Conservation (phyloP, 2,888 invertebrate species). For the Stenoptilia bipunctidactyla region DNA sequence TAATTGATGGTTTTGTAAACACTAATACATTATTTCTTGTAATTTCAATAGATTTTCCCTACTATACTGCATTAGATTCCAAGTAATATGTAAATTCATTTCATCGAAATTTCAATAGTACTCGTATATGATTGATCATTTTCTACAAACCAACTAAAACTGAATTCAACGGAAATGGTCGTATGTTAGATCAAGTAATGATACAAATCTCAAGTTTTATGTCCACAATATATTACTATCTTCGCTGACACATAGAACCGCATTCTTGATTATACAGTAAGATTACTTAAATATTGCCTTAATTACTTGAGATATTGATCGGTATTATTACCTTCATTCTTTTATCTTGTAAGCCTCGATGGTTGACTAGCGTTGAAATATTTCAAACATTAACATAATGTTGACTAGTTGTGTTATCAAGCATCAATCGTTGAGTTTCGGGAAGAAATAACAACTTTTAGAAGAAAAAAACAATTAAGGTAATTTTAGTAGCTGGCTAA, state of each 20-base stretch:
- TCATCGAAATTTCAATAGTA: too few species aligned
- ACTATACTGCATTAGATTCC: too few species aligned
- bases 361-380: slow-evolving; percentile 24
- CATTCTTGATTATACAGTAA: slow-evolving; percentile 52
- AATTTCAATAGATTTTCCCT: too few species aligned
- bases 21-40: too few species aligned
- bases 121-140: too few species aligned
- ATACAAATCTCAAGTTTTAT: slow-evolving; percentile 61
- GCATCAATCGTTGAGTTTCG: neutral
- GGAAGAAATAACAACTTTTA: too few species aligned
- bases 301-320: slow-evolving; percentile 61
- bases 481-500: too few species aligned
- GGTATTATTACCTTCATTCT: slow-evolving; percentile 44
- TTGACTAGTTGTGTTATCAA: slow-evolving; percentile 7
- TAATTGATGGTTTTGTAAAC: too few species aligned
- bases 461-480: too few species aligned
- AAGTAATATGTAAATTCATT: too few species aligned
- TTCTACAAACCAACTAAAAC: too few species aligned
- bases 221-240: slow-evolving; percentile 64
- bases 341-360: slow-evolving; percentile 33
- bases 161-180: too few species aligned
- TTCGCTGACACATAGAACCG: slow-evolving; percentile 33
- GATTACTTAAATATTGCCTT: slow-evolving; percentile 59
- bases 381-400: slow-evolving; percentile 24
- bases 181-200: slow-evolving; percentile 30